A percentile compares a stretch with the other conserved stretches of the same genome.
Evolutionary conservation across 2,888 invertebrate genomes (phyloP).

Genomic region (Catotricha subobsoleta): DNA sequence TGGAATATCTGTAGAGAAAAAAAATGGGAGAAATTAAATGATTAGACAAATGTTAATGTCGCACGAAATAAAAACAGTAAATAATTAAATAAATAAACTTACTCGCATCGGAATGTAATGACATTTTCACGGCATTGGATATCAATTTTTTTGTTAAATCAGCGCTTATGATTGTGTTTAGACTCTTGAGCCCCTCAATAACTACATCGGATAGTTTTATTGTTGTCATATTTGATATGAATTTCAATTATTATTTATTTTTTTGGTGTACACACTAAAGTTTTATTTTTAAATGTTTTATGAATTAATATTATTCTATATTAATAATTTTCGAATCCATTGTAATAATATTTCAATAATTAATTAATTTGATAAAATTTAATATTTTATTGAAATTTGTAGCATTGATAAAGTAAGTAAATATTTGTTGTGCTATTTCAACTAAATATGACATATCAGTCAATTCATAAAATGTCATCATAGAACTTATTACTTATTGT

Average conservation of each 20-base stretch:
- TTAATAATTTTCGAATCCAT: not conserved
- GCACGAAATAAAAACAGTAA: not conserved
- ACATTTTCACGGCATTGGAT: constrained; percentile 23
- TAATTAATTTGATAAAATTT: not conserved
- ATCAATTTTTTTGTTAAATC: constrained; percentile 23
- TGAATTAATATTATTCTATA: not conserved
- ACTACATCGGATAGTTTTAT: constrained; percentile 19
- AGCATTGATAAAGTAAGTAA: not conserved
- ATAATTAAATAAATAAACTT: constrained; percentile 10
- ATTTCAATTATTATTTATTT: not conserved
- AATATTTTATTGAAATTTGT: not conserved
- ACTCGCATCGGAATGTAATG: constrained; percentile 26
- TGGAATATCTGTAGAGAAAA: constrained; percentile 21
- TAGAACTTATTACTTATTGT: too few relatives aligned
- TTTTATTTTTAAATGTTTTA: too few relatives aligned
- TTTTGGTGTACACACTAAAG: too few relatives aligned
- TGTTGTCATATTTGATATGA: constrained; percentile 1
- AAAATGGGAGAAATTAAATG: not conserved
- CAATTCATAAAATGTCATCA: too few relatives aligned
- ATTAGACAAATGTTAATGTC: not conserved
- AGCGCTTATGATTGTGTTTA: constrained; percentile 19
- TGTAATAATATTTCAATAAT: not conserved
- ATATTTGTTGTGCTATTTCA: too few relatives aligned
- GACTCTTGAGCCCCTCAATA: constrained; percentile 21
- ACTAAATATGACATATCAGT: too few relatives aligned